Conservation (phyloP, 2,888 invertebrate genomes). For the Tetranychus piercei region DNA sequence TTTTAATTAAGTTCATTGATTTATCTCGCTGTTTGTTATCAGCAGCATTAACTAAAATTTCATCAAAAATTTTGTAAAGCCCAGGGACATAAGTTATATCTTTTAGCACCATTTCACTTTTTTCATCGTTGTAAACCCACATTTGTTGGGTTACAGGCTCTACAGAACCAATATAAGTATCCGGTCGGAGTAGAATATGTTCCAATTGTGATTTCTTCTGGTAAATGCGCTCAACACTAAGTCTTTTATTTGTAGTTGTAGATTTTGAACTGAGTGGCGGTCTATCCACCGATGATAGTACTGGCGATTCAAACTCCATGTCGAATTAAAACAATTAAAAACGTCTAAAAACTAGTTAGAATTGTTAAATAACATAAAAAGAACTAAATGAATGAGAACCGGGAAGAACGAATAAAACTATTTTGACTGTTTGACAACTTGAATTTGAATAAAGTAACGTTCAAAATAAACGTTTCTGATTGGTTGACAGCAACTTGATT, state of each 20-base stretch:
- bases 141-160: slow-evolving; percentile 41
- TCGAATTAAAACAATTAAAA: too few relatives aligned
- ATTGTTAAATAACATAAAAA: too few relatives aligned
- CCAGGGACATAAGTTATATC: slow-evolving; percentile 87
- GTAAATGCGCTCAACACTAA: slow-evolving; percentile 71
- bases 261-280: background rate
- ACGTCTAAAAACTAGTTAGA: too few relatives aligned
- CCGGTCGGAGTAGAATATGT: slow-evolving; percentile 88
- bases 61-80: slow-evolving; percentile 96
- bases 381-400: too few relatives aligned
- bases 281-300: background rate
- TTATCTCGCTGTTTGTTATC: slow-evolving; percentile 89
- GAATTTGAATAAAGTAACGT: too few relatives aligned
- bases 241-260: background rate
- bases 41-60: slow-evolving; percentile 96
- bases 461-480: too few relatives aligned
- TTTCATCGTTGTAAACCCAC: slow-evolving; percentile 74
- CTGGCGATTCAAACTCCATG: too few relatives aligned
- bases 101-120: slow-evolving; percentile 54
- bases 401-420: too few relatives aligned
- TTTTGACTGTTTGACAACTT: too few relatives aligned
- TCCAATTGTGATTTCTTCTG: slow-evolving; percentile 96
- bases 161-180: slow-evolving; percentile 79
- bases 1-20: slow-evolving; percentile 72
- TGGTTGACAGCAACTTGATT: too few relatives aligned